Evolutionary conservation across 1,140 invertebrate species (phyloP).

Genomic region (Hylyphantes graminicola): DNA sequence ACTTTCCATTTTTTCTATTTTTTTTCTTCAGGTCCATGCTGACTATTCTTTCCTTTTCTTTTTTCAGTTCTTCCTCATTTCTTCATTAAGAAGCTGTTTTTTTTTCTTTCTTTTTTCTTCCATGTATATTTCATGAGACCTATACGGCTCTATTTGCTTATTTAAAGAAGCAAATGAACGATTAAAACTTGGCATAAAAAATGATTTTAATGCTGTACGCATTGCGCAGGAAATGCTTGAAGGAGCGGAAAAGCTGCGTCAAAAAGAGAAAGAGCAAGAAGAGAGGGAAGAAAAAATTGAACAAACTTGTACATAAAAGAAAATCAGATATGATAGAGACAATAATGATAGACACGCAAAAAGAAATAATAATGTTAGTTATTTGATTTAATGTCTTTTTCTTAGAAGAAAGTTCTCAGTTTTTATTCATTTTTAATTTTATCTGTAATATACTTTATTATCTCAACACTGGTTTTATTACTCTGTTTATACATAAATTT

Average conservation of each 20-base stretch:
- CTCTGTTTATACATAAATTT: too few species aligned
- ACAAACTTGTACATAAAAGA: slow-evolving; percentile 13
- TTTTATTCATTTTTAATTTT: too few species aligned
- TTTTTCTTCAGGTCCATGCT: neutral
- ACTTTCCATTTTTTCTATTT: neutral
- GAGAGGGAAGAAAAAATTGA: slow-evolving; percentile 3
- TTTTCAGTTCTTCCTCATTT: neutral
- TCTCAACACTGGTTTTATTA: too few species aligned
- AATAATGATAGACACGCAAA: neutral
- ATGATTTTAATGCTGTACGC: neutral
- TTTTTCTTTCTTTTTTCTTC: neutral
- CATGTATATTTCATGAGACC: neutral
- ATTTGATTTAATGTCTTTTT: too few species aligned
- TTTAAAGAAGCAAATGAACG: slow-evolving; percentile 25
- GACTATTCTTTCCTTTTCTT: neutral
- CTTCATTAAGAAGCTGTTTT: neutral
- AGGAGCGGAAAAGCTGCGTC: neutral
- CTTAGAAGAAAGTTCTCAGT: too few species aligned
- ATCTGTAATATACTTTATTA: too few species aligned
- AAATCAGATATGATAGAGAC: neutral
- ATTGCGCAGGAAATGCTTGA: slow-evolving; percentile 20
- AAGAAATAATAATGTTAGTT: too few species aligned
- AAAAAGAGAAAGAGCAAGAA: slow-evolving; percentile 10
- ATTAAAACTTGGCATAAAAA: neutral
- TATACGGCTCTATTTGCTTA: neutral